phyloP scores from a whole-genome alignment of 2,113 vertebrate species.

The Misgurnus anguillicaudatus region DNA sequence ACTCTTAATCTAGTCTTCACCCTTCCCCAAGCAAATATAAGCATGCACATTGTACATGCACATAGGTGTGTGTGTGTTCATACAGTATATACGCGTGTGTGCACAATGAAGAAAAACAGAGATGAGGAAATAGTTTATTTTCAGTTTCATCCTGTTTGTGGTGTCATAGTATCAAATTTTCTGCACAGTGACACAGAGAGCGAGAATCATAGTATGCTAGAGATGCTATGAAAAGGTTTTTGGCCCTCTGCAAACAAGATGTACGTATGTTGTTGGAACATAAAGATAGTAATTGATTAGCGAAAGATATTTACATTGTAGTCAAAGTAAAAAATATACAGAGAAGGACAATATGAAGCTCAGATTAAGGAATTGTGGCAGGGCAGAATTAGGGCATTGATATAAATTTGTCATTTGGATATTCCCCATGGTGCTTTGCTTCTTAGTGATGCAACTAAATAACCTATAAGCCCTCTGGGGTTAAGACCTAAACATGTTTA shows the following conservation, averaged over 20 bases:
- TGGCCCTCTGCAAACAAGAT: neutral
- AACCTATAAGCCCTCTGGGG: conserved; percentile 77
- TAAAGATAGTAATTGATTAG: conserved; percentile 73
- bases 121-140: neutral
- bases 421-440: conserved; percentile 78
- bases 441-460: conserved; percentile 72
- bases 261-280: conserved; percentile 22
- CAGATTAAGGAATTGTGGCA: conserved; percentile 81
- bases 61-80: no score
- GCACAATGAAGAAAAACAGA: neutral
- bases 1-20: conserved; percentile 40
- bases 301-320: conserved; percentile 69
- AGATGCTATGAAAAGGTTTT: conserved; percentile 24
- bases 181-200: neutral
- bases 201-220: neutral
- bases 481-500: conserved; percentile 74
- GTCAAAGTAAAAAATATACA: conserved; percentile 71
- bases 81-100: neutral
- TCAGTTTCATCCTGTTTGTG: neutral
- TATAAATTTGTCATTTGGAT: conserved; percentile 91
- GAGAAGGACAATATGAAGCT: conserved; percentile 45
- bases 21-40: conserved; percentile 13
- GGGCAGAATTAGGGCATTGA: conserved; percentile 83
- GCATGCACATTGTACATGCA: neutral
- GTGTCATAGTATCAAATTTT: neutral